Conservation (phyloP, 2,888 invertebrate genomes). For the Melinaea marsaeus region DNA sequence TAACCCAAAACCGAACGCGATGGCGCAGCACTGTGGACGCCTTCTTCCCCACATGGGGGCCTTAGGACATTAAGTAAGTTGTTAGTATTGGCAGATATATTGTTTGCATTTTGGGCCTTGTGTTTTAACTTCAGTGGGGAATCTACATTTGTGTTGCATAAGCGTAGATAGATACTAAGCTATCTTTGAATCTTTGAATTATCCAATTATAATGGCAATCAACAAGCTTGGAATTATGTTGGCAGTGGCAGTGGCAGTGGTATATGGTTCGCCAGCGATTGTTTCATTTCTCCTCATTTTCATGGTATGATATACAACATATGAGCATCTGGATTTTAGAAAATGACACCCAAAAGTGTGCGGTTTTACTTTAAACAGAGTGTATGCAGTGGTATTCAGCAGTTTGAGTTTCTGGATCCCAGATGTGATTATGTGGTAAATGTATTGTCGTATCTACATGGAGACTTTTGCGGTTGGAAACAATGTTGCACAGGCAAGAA, state of each 20-base stretch:
- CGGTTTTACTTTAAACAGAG: slow-evolving; percentile 90
- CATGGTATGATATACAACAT: slow-evolving; percentile 95
- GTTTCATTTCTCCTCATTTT: slow-evolving; percentile 97
- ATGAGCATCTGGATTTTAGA: slow-evolving; percentile 84
- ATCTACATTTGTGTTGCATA: slow-evolving; percentile 93
- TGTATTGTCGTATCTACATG: slow-evolving; percentile 93
- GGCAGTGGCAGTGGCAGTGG: slow-evolving; percentile 78
- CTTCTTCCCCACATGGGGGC: too few species aligned
- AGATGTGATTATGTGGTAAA: slow-evolving; percentile 93
- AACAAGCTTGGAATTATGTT: slow-evolving; percentile 88
- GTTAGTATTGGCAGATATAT: slow-evolving; percentile 67
- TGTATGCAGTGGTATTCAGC: slow-evolving; percentile 92
- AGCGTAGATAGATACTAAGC: slow-evolving; percentile 93
- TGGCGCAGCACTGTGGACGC: too few species aligned
- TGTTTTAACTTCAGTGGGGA: slow-evolving; percentile 95
- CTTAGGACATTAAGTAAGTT: too few species aligned
- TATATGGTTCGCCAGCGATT: slow-evolving; percentile 91
- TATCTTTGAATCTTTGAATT: slow-evolving; percentile 95
- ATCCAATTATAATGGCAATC: slow-evolving; percentile 95
- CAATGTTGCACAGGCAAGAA: slow-evolving; percentile 88
- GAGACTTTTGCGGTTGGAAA: slow-evolving; percentile 90
- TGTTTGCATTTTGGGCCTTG: slow-evolving; percentile 96
- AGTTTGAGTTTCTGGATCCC: slow-evolving; percentile 96
- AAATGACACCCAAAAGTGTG: slow-evolving; percentile 85
- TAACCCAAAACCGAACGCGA: too few species aligned